A percentile compares a stretch with the other conserved stretches of the same genome.
phyloP scores from a whole-genome alignment of 2,113 vertebrate genomes.

The Cynoglossus semilaevis region DNA sequence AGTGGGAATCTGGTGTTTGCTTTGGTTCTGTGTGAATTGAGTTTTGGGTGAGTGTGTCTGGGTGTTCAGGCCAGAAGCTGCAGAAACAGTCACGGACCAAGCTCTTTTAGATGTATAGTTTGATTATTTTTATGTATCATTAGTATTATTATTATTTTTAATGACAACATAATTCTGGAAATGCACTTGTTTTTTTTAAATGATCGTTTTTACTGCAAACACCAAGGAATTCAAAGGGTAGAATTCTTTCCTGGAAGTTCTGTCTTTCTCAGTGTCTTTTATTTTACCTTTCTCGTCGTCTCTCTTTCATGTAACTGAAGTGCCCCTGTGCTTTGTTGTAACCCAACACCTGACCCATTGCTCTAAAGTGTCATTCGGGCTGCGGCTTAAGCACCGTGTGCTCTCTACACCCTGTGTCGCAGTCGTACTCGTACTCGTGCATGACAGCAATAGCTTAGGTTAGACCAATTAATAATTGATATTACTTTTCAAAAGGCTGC shows the following conservation, averaged over 20 bases:
- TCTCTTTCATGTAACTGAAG: conserved; percentile 38
- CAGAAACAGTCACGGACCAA: conserved; percentile 14
- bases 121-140: too few species aligned
- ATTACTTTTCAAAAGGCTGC: conserved; percentile 46
- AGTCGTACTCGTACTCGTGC: conserved; percentile 38
- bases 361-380: conserved; percentile 58
- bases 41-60: conserved; percentile 37
- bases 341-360: conserved; percentile 47
- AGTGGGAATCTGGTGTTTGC: conserved; percentile 59
- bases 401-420: conserved; percentile 15
- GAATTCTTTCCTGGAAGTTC: too few species aligned
- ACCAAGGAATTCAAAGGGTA: too few species aligned
- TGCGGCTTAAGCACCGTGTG: conserved; percentile 40
- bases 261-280: not conserved
- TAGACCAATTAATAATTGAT: conserved; percentile 63
- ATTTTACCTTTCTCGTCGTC: conserved; percentile 25
- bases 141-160: too few species aligned
- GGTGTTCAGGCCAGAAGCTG: conserved; percentile 26
- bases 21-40: conserved; percentile 55
- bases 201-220: too few species aligned
- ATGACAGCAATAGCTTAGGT: conserved; percentile 53
- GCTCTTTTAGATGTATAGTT: conserved; percentile 34
- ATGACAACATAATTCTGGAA: too few species aligned
- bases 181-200: too few species aligned
- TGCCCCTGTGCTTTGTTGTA: conserved; percentile 44